Base-by-base conservation (phyloP, 2,797 vertebrate genomes). In the Epinephelus awoara region DNA sequence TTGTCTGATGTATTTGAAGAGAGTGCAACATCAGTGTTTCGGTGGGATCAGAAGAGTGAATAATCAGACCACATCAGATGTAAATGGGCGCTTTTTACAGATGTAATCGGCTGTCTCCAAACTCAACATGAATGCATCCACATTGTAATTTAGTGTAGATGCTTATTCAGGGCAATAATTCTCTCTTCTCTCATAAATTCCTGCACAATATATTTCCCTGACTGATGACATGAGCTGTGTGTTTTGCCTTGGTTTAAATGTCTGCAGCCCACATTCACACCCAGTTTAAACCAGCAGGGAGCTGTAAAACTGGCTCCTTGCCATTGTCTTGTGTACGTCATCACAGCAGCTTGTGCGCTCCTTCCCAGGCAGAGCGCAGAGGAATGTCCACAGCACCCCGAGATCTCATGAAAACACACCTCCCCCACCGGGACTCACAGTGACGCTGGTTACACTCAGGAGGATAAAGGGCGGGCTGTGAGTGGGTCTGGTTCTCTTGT, bases 371-470 rank as follows among this genome's bases (percentile, higher is more conserved):
- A 78, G 72, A 59, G 7, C 61, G 71, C 44, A 6, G 56, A 88
- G 81, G 88, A 90, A 89, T 89, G 83, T 82, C 62, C 72, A 64
- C 65, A 62, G 84, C 86, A 80, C 64, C 57, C 71, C 64, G 10
- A 82, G 67, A 83, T 72, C 73, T 59, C 72, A 56, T 69, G 64
- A 67, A 79, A 76, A 54, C 68, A 71, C 17, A 6, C 77, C 69
- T 47, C 63, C 67, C 67, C 73, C 67, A 27, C 57, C 6, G 25
- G 50, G 64, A 25, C 63, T 27, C 44, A 40, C 71, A 54, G 71
- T 58, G 47, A 67, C 15, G 54, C 73, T 72, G 75, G 87, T 83
- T 69, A 70, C 69, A 15, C 61, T 56, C 27, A 55, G 76, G 72
- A 58, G 64, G 40, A 18, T 13, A 3, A 34, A 17, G 40, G 51